Evolutionary conservation across 2,797 vertebrate genomes (phyloP), one percentile per base, ranked within the genome.

Genomic region (Anabacerthia variegaticeps): DNA sequence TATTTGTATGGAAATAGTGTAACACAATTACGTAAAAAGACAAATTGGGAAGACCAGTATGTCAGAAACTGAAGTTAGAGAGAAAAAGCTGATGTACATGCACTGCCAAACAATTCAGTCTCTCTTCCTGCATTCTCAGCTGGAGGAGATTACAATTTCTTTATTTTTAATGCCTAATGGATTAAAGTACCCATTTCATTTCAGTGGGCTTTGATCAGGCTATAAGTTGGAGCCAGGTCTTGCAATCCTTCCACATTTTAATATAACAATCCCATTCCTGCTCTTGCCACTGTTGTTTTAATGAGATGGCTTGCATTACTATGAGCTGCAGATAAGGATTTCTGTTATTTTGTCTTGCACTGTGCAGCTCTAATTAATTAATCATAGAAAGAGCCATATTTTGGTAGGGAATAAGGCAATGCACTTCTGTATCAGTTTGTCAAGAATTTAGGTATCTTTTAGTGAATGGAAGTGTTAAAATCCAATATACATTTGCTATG

Each of bases 161-260:
- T 92, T 92, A 44, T 90, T 93, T 96, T 92, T 95, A 74, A 91
- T 83, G 79, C 89, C 76, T 93, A 84, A 88, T 58, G 88, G 91
- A 91, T 90, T 92, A 86, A 88, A 94, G 69, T 92, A 88, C 71
- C 85, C 69, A 76, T 91, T 94, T 94, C 43, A 92, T 92, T 95
- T 92, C 65, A 55, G n/a, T 89, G 76, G 52, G 62, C 74, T 82
- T 96, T 85, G 89, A 96, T 96, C 72, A 66, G 81, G 68, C 92
- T 91, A 1, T 73, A 82, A 85, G 1, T 54, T 90, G 77, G 63
- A 96, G 74, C 61, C 22, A 44, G 76, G 56, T 88, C 88, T 84
- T 84, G 71, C 49, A 94, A 24, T 86, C 82, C 77, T 89, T 90
- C 48, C 4, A 7, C 27, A 82, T 93, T 91, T 96, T 84, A 86